Percentiles rank a stretch among this genome's conserved stretches.
Evolutionary conservation across 2,888 invertebrate genomes (phyloP).

Genomic region (Malthinus seriepunctatus): DNA sequence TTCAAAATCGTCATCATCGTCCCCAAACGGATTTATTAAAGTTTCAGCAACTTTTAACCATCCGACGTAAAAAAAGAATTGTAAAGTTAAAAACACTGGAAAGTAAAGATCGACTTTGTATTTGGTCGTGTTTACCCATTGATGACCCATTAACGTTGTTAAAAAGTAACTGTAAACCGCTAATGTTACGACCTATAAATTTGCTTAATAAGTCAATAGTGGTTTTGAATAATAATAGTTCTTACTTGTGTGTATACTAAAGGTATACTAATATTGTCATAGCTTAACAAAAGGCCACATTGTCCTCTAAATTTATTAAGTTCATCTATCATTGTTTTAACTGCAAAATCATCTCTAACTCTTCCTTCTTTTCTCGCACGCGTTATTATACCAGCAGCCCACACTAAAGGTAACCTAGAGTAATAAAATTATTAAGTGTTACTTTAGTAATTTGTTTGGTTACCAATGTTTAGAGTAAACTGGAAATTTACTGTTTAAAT

Average conservation of each 20-base stretch:
- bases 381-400: slow-evolving; percentile 89
- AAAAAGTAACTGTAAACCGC: slow-evolving; percentile 92
- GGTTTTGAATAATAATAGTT: neutral
- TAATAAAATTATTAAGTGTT: slow-evolving; percentile 5
- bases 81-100: slow-evolving; percentile 86
- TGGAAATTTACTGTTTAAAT: slow-evolving; percentile 79
- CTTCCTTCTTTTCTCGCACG: slow-evolving; percentile 87
- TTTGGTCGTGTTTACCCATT: slow-evolving; percentile 71
- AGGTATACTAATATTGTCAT: slow-evolving; percentile 79
- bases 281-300: slow-evolving; percentile 75
- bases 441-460: slow-evolving; percentile 30
- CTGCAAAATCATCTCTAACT: slow-evolving; percentile 89
- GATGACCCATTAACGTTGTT: slow-evolving; percentile 85
- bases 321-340: slow-evolving; percentile 88
- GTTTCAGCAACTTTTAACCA: slow-evolving; percentile 93
- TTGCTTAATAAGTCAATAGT: neutral
- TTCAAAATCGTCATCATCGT: slow-evolving; percentile 91
- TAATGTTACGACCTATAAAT: slow-evolving; percentile 74
- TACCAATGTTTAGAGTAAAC: slow-evolving; percentile 87
- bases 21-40: slow-evolving; percentile 89
- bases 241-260: slow-evolving; percentile 79
- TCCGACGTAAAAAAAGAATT: slow-evolving; percentile 88
- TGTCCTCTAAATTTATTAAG: slow-evolving; percentile 82
- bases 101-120: slow-evolving; percentile 83
- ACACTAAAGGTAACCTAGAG: slow-evolving; percentile 78